These are phyloP conservation scores for Lydus trimaculatus DNA, from an alignment of 2,888 invertebrate species.

Conservation along the genomic window DNA sequence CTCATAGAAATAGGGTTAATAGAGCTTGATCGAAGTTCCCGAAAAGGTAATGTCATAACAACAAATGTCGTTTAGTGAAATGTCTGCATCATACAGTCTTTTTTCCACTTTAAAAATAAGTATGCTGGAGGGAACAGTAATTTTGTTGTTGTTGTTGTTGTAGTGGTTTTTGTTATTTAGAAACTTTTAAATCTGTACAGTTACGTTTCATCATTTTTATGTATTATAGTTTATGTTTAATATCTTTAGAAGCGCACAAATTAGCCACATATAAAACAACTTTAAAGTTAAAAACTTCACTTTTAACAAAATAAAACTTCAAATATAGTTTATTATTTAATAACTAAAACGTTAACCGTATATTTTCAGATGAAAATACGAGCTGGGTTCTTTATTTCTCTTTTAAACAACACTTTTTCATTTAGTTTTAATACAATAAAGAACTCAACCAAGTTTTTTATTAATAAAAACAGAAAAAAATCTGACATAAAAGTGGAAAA, in stretches of 20 bases:
- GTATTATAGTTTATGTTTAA: not conserved
- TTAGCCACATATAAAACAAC: conserved; percentile 1
- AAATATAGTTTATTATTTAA: not conserved
- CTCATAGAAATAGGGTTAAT: no score
- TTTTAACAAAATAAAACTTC: conserved; percentile 6
- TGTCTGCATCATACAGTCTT: not conserved
- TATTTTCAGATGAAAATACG: not conserved
- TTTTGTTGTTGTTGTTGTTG: not conserved
- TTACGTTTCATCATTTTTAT: not conserved
- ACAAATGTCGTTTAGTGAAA: not conserved
- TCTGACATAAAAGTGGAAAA: not conserved
- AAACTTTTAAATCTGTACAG: not conserved
- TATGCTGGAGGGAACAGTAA: not conserved
- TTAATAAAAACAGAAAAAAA: not conserved
- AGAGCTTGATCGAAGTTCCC: no score
- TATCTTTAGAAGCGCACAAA: not conserved
- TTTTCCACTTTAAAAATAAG: not conserved
- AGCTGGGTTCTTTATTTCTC: not conserved
- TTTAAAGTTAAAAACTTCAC: conserved; percentile 7
- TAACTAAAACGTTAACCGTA: not conserved
- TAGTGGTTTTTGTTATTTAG: not conserved
- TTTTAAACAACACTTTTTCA: not conserved
- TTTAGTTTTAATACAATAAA: conserved; percentile 7
- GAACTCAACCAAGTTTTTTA: not conserved
- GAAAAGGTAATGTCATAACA: no score